Evolutionary conservation across 1,140 invertebrate species (phyloP).

Genomic region (Bombus ignitus): DNA sequence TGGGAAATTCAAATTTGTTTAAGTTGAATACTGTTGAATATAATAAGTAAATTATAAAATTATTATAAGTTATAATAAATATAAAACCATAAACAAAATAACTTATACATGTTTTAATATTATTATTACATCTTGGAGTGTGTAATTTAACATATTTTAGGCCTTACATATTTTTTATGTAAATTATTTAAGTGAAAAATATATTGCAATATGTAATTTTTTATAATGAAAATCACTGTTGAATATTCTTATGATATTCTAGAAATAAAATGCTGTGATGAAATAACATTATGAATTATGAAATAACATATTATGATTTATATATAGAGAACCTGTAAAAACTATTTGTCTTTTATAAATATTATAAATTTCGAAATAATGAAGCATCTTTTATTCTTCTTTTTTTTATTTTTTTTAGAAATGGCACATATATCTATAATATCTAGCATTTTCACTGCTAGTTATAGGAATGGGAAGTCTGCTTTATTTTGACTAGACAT

Average conservation of each 20-base stretch:
- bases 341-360: conserved; percentile 14
- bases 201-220: background rate
- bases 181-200: background rate
- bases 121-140: background rate
- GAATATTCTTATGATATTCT: conserved; percentile 17
- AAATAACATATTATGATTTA: background rate
- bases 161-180: background rate
- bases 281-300: background rate
- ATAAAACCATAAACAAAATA: conserved; percentile 21
- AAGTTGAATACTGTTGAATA: conserved; percentile 8
- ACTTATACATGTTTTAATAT: background rate
- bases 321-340: background rate
- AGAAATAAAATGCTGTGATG: background rate
- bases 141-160: conserved; percentile 15
- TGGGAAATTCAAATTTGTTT: background rate
- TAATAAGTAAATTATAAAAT: conserved; percentile 53
- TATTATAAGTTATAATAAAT: conserved; percentile 25
- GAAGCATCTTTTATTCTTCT: background rate
- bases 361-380: conserved; percentile 1
- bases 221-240: background rate
- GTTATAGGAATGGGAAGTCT: conserved; percentile 26
- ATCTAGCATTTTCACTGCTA: background rate
- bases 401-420: conserved; percentile 1
- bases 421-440: conserved; percentile 1
- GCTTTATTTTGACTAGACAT: conserved; percentile 55